Evolutionary conservation across 2,888 invertebrate species (phyloP).

Genomic region (Lepidocyrtoides sp.): DNA sequence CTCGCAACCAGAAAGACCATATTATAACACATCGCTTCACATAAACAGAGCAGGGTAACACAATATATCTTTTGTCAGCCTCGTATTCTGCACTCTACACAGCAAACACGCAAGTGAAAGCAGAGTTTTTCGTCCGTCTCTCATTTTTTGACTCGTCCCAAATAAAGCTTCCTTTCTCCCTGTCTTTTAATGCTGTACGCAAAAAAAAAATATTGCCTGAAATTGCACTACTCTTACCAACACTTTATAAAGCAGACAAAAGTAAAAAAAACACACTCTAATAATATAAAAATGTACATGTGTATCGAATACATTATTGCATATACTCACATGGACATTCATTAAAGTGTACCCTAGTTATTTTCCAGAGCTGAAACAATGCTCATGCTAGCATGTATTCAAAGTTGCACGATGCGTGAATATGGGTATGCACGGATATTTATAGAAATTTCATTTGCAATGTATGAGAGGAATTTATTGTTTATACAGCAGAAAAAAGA

Average conservation of each 20-base stretch:
- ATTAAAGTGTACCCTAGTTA: conserved; percentile 13
- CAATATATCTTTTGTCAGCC: conserved; percentile 20
- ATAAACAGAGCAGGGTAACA: neutral
- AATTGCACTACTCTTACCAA: neutral
- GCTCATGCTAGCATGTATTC: neutral
- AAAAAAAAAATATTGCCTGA: neutral
- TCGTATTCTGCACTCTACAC: neutral
- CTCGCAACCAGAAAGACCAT: neutral
- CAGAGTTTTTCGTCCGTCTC: neutral
- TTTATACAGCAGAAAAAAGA: conserved; percentile 12
- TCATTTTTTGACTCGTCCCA: conserved; percentile 16
- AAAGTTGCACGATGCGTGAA: neutral
- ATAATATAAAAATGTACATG: neutral
- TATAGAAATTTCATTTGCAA: conserved; percentile 18
- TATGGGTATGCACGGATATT: conserved; percentile 30
- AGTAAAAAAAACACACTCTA: neutral
- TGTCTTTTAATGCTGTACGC: neutral
- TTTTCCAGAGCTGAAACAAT: conserved; percentile 18
- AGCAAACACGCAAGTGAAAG: neutral
- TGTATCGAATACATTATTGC: conserved; percentile 5
- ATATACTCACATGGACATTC: neutral
- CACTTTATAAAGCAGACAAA: too few relatives aligned
- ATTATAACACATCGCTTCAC: neutral
- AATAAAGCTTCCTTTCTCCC: conserved; percentile 29
- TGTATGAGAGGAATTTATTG: neutral